Conservation (phyloP, 2,797 vertebrate species). For the Harpagifer antarcticus region DNA sequence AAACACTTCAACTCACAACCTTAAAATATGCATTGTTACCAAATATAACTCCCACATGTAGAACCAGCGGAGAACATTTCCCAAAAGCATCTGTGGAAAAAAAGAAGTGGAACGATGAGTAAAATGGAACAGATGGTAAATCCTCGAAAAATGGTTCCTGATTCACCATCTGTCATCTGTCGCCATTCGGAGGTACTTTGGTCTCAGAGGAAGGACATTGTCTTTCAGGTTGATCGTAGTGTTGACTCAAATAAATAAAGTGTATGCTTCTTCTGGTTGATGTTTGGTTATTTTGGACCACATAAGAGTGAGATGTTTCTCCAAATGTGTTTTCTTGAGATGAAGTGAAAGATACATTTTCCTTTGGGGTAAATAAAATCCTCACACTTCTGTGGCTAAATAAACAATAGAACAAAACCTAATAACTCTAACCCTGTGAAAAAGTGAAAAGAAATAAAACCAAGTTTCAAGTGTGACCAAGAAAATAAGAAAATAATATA, state of each 20-base stretch:
- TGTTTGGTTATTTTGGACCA: background rate
- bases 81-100: background rate
- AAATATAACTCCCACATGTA: background rate
- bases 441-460: too few relatives aligned
- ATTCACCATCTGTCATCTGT: constrained; percentile 21
- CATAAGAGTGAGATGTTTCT: background rate
- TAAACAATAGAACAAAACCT: background rate
- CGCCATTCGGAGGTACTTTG: constrained; percentile 4
- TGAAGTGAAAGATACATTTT: background rate
- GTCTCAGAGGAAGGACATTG: background rate
- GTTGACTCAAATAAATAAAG: background rate
- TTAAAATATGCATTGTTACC: background rate
- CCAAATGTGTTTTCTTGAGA: background rate
- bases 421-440: too few relatives aligned
- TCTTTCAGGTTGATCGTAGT: constrained; percentile 12
- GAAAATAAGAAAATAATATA: background rate
- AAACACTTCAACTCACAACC: background rate
- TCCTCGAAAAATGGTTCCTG: constrained; percentile 2
- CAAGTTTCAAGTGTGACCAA: background rate
- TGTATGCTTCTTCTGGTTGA: background rate
- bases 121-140: constrained; percentile 16
- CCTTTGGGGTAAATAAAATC: background rate
- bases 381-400: background rate
- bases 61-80: background rate
- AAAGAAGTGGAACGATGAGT: background rate